Base-by-base conservation (phyloP, 2,113 vertebrate species). In the Oreochromis niloticus region DNA sequence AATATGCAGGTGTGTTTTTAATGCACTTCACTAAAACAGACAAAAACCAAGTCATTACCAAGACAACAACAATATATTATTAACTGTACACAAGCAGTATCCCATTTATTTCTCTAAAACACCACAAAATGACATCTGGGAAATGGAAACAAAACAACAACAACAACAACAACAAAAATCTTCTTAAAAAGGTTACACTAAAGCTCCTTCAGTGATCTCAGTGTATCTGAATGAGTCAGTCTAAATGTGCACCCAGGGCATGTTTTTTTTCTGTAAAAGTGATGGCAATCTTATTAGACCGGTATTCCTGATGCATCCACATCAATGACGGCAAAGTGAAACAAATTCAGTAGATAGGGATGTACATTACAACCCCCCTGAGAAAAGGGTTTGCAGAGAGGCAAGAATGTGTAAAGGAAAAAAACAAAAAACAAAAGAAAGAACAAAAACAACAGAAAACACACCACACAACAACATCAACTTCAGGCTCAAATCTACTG, bases 11-110 rank as follows among this genome's bases (percentile, higher is more conserved):
- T 0, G 97, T 98, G 89, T 98, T 98, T 95, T 98, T 99, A 90
- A 99, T 97, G 86, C 99, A 99, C 86, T 99, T 99, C 83, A 99
- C 99, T 99, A 92, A 92, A 93, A 93, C 17, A 90, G 32, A 86
- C 32, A 91, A 91, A 88, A 85, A 59, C 36, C 27, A 13, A 54
- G 7, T 46, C 50, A 85, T 71, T 22, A 85, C 11, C 43, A 80
- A 83, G 10, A 80, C 12, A 71, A 48, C 5, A 32, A 54, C 34
- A 7, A 22, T 22, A 5, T 19, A 34, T 41, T 19, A 66, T 19
- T 32, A 16, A 19, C 59, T 30, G 36, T 57, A 27, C n/a, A 30
- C 8, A 82, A 61, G 61, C 46, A 82, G 22, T 6, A 34, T 52
- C 27, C 75, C 14, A 13, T 30, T 24, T 63, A 66, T 50, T 32